Percentiles rank a stretch among this genome's conserved stretches.
Evolutionary conservation across 2,888 invertebrate species (phyloP).

Genomic region (Megaustenia siamemsis): DNA sequence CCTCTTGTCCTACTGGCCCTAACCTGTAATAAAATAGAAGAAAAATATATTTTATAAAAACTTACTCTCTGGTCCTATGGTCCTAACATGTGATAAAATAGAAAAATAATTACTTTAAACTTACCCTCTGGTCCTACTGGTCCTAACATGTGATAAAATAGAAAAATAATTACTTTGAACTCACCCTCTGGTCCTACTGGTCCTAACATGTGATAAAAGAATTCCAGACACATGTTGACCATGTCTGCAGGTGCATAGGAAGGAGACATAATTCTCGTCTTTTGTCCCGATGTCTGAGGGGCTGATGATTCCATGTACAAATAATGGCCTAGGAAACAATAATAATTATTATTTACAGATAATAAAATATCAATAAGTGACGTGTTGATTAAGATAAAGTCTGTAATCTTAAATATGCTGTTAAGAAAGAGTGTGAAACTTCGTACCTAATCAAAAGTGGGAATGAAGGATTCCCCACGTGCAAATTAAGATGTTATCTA

Average conservation of each 20-base stretch:
- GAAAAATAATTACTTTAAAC: not conserved
- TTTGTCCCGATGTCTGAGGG: constrained; percentile 62
- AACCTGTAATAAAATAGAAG: constrained; percentile 73
- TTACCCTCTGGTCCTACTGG: constrained; percentile 52
- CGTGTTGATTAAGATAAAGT: too few species aligned
- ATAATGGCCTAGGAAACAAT: constrained; percentile 37
- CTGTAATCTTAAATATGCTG: too few species aligned
- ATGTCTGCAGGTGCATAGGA: constrained; percentile 56
- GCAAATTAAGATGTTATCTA: too few species aligned
- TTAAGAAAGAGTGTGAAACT: too few species aligned
- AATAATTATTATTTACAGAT: not conserved
- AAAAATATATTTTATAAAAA: too few species aligned
- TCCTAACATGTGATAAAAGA: constrained; percentile 73
- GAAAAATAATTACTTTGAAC: too few species aligned
- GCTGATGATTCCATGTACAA: constrained; percentile 56
- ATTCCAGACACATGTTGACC: constrained; percentile 65
- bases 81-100: not conserved
- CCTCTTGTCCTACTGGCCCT: too few species aligned
- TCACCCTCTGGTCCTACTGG: constrained; percentile 55
- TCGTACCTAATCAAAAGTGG: too few species aligned
- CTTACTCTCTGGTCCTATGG: too few species aligned
- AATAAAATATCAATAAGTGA: too few species aligned
- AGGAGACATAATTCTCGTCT: constrained; percentile 64
- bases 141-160: constrained; percentile 72
- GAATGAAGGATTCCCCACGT: too few species aligned